A percentile compares a stretch with the other conserved stretches of the same genome.
Conservation (phyloP, 2,113 vertebrate species). For the Mus spicilegus region DNA sequence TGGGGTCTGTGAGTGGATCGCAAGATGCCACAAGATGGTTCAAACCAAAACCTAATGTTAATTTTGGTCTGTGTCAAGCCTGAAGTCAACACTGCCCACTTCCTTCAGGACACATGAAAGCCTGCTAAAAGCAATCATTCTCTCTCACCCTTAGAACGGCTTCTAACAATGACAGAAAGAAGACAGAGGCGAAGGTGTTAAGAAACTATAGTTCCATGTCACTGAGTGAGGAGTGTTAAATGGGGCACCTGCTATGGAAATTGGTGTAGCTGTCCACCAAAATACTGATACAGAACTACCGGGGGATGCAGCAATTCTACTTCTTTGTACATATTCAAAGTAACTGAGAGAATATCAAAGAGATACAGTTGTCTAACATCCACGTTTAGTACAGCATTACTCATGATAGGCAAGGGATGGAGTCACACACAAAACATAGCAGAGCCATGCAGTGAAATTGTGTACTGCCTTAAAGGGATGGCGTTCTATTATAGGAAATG, state of each 20-base stretch:
- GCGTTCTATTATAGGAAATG: not conserved
- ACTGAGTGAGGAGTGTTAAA: not conserved
- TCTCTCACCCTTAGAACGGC: not conserved
- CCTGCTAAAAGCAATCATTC: not conserved
- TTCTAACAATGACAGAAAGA: not conserved
- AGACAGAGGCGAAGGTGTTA: not conserved
- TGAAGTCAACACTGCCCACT: not conserved
- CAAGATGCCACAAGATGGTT: not conserved
- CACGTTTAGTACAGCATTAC: not conserved
- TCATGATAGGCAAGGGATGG: not conserved
- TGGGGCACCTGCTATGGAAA: not conserved
- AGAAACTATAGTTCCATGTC: not conserved
- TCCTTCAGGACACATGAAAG: not conserved
- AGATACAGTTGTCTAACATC: not conserved
- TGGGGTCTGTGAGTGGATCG: not conserved
- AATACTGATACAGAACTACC: not conserved
- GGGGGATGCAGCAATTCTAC: not conserved
- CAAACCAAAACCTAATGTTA: not conserved
- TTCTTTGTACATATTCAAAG: slow-evolving; percentile 27
- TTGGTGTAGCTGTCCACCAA: not conserved
- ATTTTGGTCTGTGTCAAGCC: not conserved
- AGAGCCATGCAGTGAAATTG: not conserved
- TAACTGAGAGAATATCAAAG: not conserved
- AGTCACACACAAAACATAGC: not conserved
- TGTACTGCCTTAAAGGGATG: not conserved